Base-by-base conservation (phyloP, 2,888 invertebrate genomes). In the Chaitophorus viminalis region DNA sequence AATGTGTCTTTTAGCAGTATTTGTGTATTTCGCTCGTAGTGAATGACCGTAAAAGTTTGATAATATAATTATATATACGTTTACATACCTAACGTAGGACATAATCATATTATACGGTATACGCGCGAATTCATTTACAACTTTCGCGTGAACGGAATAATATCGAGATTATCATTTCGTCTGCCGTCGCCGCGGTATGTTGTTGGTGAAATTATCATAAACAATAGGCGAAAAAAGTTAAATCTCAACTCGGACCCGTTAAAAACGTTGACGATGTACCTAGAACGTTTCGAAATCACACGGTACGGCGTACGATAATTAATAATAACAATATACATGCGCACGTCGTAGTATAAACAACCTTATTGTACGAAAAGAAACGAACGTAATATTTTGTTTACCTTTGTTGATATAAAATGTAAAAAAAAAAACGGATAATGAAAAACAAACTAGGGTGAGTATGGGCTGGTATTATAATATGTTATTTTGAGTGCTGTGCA, bases 361-460 rank as follows among this genome's bases (percentile, higher is more conserved):
- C 68, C 68, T 29, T 68, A 29, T 68, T 68, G 11, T 68, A 29
- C 25, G 68, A n/a, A 68, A 68, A 25, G 68, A 29, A 68, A 68
- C 29, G 68, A 68, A 68, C 68, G 29, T n/a, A n/a, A n/a, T n/a
- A n/a, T n/a, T 29, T 68, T 68, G 25, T 68, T 68, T 68, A n/a
- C n/a, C 29, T 68, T n/a, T 68, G n/a, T 68, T 68, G 25, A 60
- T 60, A 25, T 25, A 60, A 6, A 6, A 25, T 25, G 60, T 21
- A 21, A 60, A 65, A 65, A 68, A 68, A 68, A 65, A 68, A 68
- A 68, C 68, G 68, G 29, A 68, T 68, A 68, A 68, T 68, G 25
- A 68, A 68, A 68, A 68, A 68, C 68, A n/a, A 68, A 68, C 25
- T 68, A 68, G 29, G 68, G n/a, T 11, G n/a, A 68, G n/a, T 68